Evolutionary conservation across 2,888 invertebrate species (phyloP), one percentile per base, ranked within the genome.

Genomic region (Limnephilus marmoratus): DNA sequence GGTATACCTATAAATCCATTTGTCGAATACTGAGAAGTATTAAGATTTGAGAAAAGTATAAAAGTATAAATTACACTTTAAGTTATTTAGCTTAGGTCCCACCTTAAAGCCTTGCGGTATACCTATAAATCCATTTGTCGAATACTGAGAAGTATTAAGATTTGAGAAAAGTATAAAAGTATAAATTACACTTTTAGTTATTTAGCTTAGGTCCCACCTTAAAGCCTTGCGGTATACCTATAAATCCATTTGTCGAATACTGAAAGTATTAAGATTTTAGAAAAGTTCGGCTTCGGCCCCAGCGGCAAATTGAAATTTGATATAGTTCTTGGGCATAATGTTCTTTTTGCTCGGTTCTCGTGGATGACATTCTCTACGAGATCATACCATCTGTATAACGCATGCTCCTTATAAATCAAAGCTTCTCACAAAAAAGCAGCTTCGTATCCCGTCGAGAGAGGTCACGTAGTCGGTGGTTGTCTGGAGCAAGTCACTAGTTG

Each of bases 391-490:
- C 68, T 68, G 68, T 68, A 68, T 68, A n/a, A n/a, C 68, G 68
- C 24, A 9, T 68, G 24, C 68, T 80, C 81, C 80, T 89, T 89
- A 89, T 81, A 89, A 89, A 89, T 89, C 88, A 89, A 80, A 68
- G 87, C 86, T 29, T 80, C 88, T 81, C 18, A 80, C 18, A 90
- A 91, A 91, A 91, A 90, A 91, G 89, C 85, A 49, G 89, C 37
- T 80, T 53, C 37, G 37, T 86, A 91, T 91, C 91, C 89, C 91
- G 91, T 80, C 91, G 45, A 87, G 49, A 41, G 45, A n/a, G 80
- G 49, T 80, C 81, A 80, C 41, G 80, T 81, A 88, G 90, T 68
- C 24, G 68, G 24, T 68, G 9, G 68, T 68, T 92, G 90, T 53
- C 85, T 91, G 90, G 91, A 86, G 45, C 29, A 85, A 80, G 88